These are phyloP conservation scores for Bergia puertoricense DNA, from an alignment of 92 coral and sea anemone genomes.

Conservation along the genomic window DNA sequence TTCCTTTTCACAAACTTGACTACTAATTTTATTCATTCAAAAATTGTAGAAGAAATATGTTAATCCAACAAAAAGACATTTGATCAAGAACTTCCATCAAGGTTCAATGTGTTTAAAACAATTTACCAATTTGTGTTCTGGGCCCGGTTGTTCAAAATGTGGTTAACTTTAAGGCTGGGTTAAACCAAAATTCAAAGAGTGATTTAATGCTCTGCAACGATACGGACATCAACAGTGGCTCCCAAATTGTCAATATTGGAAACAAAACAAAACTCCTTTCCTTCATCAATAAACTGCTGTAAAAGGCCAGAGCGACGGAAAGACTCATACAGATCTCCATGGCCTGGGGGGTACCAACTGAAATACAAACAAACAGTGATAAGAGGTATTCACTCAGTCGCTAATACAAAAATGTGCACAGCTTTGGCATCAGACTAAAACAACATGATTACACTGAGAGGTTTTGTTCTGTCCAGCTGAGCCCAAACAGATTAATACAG, in stretches of 20 bases:
- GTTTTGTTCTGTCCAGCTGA: too few species aligned
- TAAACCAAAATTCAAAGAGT: too few species aligned
- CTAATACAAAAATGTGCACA: not conserved
- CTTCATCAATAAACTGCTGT: slow-evolving; percentile 75
- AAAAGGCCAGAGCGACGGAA: slow-evolving; percentile 91
- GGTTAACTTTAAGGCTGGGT: too few species aligned
- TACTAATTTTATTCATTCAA: too few species aligned
- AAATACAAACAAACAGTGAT: not conserved
- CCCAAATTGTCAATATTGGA: slow-evolving; percentile 97
- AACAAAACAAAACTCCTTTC: slow-evolving; percentile 88
- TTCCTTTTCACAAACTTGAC: too few species aligned
- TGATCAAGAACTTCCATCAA: too few species aligned
- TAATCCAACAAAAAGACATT: too few species aligned
- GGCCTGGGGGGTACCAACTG: slow-evolving; percentile 98
- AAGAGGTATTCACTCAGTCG: not conserved
- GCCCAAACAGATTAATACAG: too few species aligned
- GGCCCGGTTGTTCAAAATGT: too few species aligned
- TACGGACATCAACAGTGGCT: slow-evolving; percentile 93
- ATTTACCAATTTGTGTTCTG: not conserved
- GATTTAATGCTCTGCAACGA: slow-evolving; percentile 53
- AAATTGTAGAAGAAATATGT: too few species aligned
- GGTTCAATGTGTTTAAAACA: not conserved
- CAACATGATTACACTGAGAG: too few species aligned
- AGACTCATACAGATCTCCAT: slow-evolving; percentile 92
- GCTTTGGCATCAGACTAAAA: not conserved